These are phyloP conservation scores for Menura novaehollandiae DNA, from an alignment of 2,113 vertebrate genomes.

Conservation along the genomic window DNA sequence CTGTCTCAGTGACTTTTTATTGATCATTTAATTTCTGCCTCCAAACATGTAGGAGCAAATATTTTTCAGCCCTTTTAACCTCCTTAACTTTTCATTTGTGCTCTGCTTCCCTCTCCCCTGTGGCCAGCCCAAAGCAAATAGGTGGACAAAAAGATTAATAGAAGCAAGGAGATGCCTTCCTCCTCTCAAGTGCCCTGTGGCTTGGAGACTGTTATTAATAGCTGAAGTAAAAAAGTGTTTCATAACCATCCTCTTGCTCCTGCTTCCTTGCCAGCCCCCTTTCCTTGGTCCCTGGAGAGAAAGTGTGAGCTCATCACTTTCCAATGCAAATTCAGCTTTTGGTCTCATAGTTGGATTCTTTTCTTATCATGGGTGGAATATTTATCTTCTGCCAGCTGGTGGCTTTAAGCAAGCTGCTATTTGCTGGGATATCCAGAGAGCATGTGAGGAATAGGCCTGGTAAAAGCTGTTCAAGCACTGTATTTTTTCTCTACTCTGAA, in stretches of 20 bases:
- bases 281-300: conserved; percentile 54
- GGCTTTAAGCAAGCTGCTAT: conserved; percentile 8
- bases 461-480: background rate
- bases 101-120: background rate
- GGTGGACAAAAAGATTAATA: conserved; percentile 55
- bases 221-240: conserved; percentile 50
- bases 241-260: conserved; percentile 12
- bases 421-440: background rate
- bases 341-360: conserved; percentile 54
- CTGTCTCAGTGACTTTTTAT: conserved; percentile 48
- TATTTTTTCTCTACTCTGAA: background rate
- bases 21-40: conserved; percentile 55
- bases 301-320: conserved; percentile 69
- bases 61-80: conserved; percentile 59
- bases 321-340: conserved; percentile 54
- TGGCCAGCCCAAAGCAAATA: conserved; percentile 46
- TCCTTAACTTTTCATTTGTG: conserved; percentile 35
- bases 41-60: conserved; percentile 58
- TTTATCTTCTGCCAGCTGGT: conserved; percentile 45
- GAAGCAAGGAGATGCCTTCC: conserved; percentile 50
- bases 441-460: background rate
- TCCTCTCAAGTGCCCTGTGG: conserved; percentile 39
- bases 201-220: conserved; percentile 62
- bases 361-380: conserved; percentile 61
- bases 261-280: conserved; percentile 24